A percentile compares a stretch with the other conserved stretches of the same genome.
These are phyloP conservation scores for Trichonephila clavata DNA, from an alignment of 1,140 invertebrate genomes.

Conservation along the genomic window DNA sequence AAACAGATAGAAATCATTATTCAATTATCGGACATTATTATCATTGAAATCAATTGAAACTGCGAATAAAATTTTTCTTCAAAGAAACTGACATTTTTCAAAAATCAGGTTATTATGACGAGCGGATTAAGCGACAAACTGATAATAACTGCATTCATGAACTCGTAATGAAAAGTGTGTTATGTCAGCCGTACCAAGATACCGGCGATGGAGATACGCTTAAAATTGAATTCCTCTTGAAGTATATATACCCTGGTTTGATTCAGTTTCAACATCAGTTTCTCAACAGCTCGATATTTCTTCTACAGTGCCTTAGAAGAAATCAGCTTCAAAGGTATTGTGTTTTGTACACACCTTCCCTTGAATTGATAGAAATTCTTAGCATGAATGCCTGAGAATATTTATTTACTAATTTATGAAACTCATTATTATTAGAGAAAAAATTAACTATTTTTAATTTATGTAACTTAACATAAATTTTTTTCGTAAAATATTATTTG, in stretches of 20 bases:
- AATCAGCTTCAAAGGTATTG: neutral
- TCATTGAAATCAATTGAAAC: too few relatives aligned
- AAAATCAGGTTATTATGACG: slow-evolving; percentile 4
- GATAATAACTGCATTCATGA: neutral
- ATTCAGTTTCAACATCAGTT: neutral
- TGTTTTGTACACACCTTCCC: neutral
- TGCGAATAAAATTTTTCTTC: too few relatives aligned
- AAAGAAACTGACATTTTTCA: neutral
- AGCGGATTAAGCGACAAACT: neutral
- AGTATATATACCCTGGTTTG: neutral
- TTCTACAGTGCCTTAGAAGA: neutral
- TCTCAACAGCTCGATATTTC: neutral
- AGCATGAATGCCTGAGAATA: too few relatives aligned
- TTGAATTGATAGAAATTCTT: neutral
- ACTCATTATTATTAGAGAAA: too few relatives aligned
- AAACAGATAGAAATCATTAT: too few relatives aligned
- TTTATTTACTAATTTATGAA: too few relatives aligned
- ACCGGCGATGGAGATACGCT: neutral
- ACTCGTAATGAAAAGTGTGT: neutral
- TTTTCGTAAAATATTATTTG: too few relatives aligned
- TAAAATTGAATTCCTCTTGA: neutral
- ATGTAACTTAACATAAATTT: too few relatives aligned
- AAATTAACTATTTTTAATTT: too few relatives aligned
- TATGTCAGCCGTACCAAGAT: neutral
- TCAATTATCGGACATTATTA: too few relatives aligned